Evolutionary conservation across 2,113 vertebrate genomes (phyloP).

Genomic region (Poicephalus gulielmi): DNA sequence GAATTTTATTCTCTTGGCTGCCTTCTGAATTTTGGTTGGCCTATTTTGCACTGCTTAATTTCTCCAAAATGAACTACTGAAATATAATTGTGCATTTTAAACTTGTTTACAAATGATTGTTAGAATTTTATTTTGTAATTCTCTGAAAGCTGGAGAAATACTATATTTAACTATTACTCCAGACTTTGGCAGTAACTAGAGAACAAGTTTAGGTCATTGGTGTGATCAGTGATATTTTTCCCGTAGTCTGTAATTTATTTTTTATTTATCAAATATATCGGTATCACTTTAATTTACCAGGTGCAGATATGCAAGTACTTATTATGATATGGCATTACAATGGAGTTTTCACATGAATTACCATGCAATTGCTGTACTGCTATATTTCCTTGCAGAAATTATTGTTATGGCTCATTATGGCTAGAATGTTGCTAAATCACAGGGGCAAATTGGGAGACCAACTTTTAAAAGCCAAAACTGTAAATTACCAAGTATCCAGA

Average conservation of each 20-base stretch:
- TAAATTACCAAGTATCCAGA: slow-evolving; percentile 8
- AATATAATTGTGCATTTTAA: slow-evolving; percentile 72
- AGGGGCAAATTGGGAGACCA: slow-evolving; percentile 10
- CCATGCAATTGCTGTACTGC: background rate
- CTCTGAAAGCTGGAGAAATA: slow-evolving; percentile 51
- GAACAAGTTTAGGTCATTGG: slow-evolving; percentile 15
- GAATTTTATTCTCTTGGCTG: slow-evolving; percentile 61
- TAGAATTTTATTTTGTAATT: slow-evolving; percentile 57
- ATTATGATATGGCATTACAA: slow-evolving; percentile 5
- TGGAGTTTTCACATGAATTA: slow-evolving; percentile 6
- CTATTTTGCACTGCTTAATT: slow-evolving; percentile 82
- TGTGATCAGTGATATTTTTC: slow-evolving; percentile 1
- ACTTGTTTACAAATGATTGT: slow-evolving; percentile 62
- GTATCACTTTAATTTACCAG: slow-evolving; percentile 16
- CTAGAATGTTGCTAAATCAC: slow-evolving; percentile 26
- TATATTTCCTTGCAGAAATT: slow-evolving; percentile 46
- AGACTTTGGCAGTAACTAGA: slow-evolving; percentile 31
- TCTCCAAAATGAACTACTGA: slow-evolving; percentile 85
- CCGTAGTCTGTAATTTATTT: slow-evolving; percentile 14
- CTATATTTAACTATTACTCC: slow-evolving; percentile 57
- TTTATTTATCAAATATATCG: slow-evolving; percentile 11
- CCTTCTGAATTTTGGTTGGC: slow-evolving; percentile 70
- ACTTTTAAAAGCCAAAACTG: slow-evolving; percentile 30
- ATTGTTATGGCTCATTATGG: background rate
- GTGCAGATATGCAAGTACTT: background rate